phyloP scores from a whole-genome alignment of 2,113 vertebrate genomes.

The Amphiprion percula region DNA sequence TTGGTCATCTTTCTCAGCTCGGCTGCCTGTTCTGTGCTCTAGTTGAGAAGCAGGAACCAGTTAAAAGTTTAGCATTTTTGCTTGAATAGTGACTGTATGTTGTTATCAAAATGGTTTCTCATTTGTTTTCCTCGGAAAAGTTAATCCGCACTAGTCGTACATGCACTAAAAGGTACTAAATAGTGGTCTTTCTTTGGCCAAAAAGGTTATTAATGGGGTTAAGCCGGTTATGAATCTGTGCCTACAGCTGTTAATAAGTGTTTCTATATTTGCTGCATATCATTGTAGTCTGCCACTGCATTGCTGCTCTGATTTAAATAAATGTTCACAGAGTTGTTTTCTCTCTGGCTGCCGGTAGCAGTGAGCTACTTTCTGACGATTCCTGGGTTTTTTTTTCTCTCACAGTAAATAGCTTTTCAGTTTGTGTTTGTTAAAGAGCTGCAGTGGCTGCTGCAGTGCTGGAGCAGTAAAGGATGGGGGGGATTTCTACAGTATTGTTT shows the following conservation, averaged over 20 bases:
- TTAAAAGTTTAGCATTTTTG: too few species aligned
- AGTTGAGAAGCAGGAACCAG: too few species aligned
- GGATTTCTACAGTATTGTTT: slow-evolving; percentile 28
- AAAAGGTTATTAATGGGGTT: not conserved
- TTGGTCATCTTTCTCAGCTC: too few species aligned
- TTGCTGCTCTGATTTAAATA: slow-evolving; percentile 32
- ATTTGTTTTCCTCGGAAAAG: too few species aligned
- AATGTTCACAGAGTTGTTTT: slow-evolving; percentile 23
- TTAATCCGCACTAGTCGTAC: too few species aligned
- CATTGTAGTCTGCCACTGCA: slow-evolving; percentile 2
- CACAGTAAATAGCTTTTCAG: slow-evolving; percentile 1
- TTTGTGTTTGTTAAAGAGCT: slow-evolving; percentile 29
- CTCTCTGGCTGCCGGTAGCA: slow-evolving; percentile 19
- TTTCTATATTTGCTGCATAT: not conserved
- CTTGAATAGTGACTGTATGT: too few species aligned
- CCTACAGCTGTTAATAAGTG: slow-evolving; percentile 1
- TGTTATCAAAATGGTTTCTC: too few species aligned
- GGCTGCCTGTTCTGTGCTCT: too few species aligned
- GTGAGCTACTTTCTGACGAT: not conserved
- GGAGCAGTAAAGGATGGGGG: slow-evolving; percentile 3
- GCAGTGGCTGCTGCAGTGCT: slow-evolving; percentile 27
- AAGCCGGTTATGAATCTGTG: not conserved
- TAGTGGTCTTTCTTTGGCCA: not conserved
- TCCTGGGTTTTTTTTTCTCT: slow-evolving; percentile 2
- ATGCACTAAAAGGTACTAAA: not conserved